These are phyloP conservation scores for Brenthis daphne DNA, from an alignment of 2,888 invertebrate species.

Conservation along the genomic window DNA sequence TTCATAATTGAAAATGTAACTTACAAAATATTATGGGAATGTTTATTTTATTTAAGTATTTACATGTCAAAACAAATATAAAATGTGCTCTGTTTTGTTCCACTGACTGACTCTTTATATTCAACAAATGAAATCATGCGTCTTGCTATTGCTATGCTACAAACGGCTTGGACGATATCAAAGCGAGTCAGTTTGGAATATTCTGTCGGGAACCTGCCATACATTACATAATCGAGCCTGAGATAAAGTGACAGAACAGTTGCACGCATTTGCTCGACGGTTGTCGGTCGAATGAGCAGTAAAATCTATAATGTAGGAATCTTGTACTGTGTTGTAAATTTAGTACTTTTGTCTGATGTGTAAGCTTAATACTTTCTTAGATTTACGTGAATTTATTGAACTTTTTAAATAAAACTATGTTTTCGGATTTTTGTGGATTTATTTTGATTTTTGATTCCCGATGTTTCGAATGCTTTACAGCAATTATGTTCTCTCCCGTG, in stretches of 20 bases:
- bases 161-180: conserved; percentile 1
- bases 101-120: conserved; percentile 27
- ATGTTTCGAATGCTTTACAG: too few relatives aligned
- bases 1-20: conserved; percentile 28
- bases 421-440: too few relatives aligned
- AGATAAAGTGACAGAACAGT: conserved; percentile 1
- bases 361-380: too few relatives aligned
- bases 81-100: conserved; percentile 31
- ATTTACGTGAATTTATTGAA: too few relatives aligned
- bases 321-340: too few relatives aligned
- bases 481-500: too few relatives aligned
- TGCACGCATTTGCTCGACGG: neutral
- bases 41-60: conserved; percentile 23
- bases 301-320: too few relatives aligned
- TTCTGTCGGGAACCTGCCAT: conserved; percentile 37
- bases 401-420: too few relatives aligned
- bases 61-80: conserved; percentile 18
- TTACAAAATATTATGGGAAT: conserved; percentile 26
- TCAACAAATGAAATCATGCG: conserved; percentile 8
- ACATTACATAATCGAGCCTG: conserved; percentile 39
- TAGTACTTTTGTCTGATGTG: too few relatives aligned
- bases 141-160: neutral
- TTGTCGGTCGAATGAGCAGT: too few relatives aligned
- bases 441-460: too few relatives aligned
- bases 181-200: conserved; percentile 29